Evolutionary conservation across 2,113 vertebrate species (phyloP).

Genomic region (Brachirus orientalis): DNA sequence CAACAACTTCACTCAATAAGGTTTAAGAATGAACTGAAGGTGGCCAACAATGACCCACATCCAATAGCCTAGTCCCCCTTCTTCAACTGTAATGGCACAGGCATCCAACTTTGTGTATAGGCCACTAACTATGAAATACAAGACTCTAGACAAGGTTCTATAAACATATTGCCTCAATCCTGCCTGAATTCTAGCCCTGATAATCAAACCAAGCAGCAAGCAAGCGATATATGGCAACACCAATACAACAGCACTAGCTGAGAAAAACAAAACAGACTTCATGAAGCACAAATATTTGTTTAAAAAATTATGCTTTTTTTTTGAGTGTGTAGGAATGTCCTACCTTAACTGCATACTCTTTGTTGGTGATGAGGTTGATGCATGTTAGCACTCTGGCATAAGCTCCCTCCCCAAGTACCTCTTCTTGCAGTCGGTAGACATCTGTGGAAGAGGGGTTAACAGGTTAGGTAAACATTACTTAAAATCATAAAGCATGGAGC

Average conservation of each 20-base stretch:
- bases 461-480: not conserved
- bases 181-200: not conserved
- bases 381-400: slow-evolving; percentile 96
- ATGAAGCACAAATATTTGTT: not conserved
- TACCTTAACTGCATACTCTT: slow-evolving; percentile 98
- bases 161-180: slow-evolving; percentile 21
- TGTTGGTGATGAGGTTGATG: slow-evolving; percentile 95
- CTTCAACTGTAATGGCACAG: not conserved
- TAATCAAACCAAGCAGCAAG: not conserved
- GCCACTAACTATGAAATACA: not conserved
- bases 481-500: not conserved
- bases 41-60: slow-evolving; percentile 2
- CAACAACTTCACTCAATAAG: slow-evolving; percentile 7
- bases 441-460: slow-evolving; percentile 76
- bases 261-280: not conserved
- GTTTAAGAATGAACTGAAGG: slow-evolving; percentile 17
- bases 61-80: not conserved
- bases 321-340: not conserved
- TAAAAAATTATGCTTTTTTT: not conserved
- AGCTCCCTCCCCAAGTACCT: slow-evolving; percentile 94
- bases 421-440: slow-evolving; percentile 96
- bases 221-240: slow-evolving; percentile 9
- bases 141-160: not conserved
- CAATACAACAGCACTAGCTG: not conserved
- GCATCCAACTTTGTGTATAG: not conserved